A percentile compares a stretch with the other conserved stretches of the same genome.
These are phyloP conservation scores for Xiphorhynchus erythropygius DNA, from an alignment of 2,797 vertebrate genomes.

Conservation along the genomic window DNA sequence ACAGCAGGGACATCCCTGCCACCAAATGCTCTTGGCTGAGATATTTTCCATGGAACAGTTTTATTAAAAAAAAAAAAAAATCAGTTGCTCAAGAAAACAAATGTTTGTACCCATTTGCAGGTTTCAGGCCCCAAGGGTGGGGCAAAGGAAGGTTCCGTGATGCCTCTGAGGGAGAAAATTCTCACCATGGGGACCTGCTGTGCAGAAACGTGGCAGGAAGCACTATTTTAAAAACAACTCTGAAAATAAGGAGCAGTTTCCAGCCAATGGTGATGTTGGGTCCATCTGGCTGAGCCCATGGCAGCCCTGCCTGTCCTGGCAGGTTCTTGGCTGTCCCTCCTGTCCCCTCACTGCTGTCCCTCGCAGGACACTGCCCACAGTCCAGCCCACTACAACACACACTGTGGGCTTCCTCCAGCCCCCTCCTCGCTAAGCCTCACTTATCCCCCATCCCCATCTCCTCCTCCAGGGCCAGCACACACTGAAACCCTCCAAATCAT, in stretches of 20 bases:
- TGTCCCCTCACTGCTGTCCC: background rate
- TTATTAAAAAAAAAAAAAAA: background rate
- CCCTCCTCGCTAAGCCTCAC: background rate
- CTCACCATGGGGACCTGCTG: background rate
- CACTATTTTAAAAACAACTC: background rate
- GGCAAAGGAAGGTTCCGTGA: background rate
- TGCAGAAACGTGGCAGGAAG: background rate
- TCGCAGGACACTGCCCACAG: background rate
- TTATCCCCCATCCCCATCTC: background rate
- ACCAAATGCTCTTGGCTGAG: background rate
- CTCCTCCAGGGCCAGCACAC: background rate
- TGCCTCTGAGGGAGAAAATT: background rate
- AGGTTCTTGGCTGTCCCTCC: background rate
- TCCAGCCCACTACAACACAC: background rate
- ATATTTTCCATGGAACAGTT: background rate
- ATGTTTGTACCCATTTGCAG: background rate
- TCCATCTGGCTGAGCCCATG: background rate
- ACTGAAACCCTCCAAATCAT: background rate
- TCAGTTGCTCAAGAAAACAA: background rate
- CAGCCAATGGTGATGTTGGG: rapidly evolving
- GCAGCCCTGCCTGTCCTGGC: background rate
- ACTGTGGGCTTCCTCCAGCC: rapidly evolving
- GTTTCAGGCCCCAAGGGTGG: background rate
- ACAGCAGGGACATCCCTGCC: background rate
- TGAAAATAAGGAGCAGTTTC: background rate